Percentiles rank a stretch among this genome's conserved stretches.
Conservation (phyloP, 2,797 vertebrate species). For the Sarcoramphus papa region DNA sequence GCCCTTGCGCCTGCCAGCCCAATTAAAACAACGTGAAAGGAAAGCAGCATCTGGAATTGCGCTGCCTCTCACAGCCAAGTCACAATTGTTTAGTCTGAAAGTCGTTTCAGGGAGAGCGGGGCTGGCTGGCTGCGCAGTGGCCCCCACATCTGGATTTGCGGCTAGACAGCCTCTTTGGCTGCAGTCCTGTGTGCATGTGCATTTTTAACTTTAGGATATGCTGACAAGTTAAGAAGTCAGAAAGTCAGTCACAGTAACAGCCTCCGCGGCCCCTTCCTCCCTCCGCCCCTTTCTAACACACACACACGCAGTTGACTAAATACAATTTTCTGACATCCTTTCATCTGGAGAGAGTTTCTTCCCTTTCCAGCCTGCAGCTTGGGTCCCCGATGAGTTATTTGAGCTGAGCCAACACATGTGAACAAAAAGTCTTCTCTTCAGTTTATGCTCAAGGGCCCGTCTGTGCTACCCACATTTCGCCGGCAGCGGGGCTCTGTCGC, state of each 20-base stretch:
- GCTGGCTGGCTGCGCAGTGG: constrained; percentile 72
- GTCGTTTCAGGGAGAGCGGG: constrained; percentile 73
- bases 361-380: constrained; percentile 49
- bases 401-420: constrained; percentile 55
- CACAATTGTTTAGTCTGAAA: constrained; percentile 98
- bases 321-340: constrained; percentile 67
- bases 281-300: constrained; percentile 66
- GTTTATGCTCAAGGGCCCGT: neutral
- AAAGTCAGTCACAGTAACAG: constrained; percentile 75
- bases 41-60: constrained; percentile 91
- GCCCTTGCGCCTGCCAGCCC: constrained; percentile 83
- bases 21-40: constrained; percentile 82
- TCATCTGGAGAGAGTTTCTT: constrained; percentile 65
- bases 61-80: constrained; percentile 91
- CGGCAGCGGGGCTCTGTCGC: neutral
- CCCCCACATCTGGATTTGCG: constrained; percentile 82
- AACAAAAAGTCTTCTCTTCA: constrained; percentile 66
- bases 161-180: constrained; percentile 82
- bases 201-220: constrained; percentile 82
- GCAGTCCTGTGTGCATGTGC: constrained; percentile 79
- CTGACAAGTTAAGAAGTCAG: constrained; percentile 84
- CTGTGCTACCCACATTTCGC: constrained; percentile 7
- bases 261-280: constrained; percentile 60
- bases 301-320: constrained; percentile 58
- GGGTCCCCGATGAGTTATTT: constrained; percentile 54